phyloP scores from a whole-genome alignment of 2,888 invertebrate genomes.

The Epirrita christyi region DNA sequence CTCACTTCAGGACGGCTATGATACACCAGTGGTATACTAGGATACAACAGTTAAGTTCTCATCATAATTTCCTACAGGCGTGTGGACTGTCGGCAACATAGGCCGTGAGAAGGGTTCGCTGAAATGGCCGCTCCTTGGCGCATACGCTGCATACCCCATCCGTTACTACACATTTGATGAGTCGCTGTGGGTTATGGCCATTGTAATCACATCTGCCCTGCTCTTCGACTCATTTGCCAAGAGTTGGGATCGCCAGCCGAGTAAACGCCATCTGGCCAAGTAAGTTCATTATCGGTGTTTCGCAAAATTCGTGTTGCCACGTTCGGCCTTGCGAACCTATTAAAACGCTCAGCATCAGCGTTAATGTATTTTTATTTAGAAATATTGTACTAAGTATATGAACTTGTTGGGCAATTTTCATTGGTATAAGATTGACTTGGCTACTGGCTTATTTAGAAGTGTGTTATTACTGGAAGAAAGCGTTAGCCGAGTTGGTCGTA shows the following conservation, averaged over 20 bases:
- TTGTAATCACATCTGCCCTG: conserved; percentile 87
- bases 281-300: conserved; percentile 41
- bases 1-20: too few species aligned
- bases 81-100: conserved; percentile 96
- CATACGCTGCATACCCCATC: conserved; percentile 87
- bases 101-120: conserved; percentile 92
- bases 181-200: conserved; percentile 87
- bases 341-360: too few species aligned
- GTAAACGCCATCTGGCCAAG: conserved; percentile 63
- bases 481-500: too few species aligned
- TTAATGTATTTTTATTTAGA: too few species aligned
- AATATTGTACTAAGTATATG: too few species aligned
- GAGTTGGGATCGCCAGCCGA: conserved; percentile 90
- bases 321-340: too few species aligned
- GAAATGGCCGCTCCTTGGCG: conserved; percentile 88
- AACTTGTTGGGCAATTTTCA: too few species aligned
- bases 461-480: too few species aligned
- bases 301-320: too few species aligned
- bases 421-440: too few species aligned
- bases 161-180: conserved; percentile 91
- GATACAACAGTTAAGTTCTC: neutral
- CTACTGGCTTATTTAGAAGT: too few species aligned
- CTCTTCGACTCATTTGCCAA: conserved; percentile 91
- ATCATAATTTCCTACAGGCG: conserved; percentile 84
- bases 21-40: neutral